These are phyloP conservation scores for Varanus salvator DNA, from an alignment of 2,113 vertebrate species.

Conservation along the genomic window DNA sequence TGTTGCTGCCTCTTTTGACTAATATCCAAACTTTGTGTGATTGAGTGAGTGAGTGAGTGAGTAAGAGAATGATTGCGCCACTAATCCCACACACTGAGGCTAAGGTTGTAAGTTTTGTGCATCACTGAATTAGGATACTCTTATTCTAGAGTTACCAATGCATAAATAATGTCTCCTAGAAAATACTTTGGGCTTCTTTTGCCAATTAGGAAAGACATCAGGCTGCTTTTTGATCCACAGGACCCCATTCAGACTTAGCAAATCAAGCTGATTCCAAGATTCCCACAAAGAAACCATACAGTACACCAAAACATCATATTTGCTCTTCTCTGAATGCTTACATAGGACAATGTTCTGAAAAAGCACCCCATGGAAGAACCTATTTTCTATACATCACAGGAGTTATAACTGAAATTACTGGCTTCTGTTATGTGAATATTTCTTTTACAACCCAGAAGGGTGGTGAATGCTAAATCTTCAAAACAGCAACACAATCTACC, in stretches of 20 bases:
- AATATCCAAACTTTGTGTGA: background rate
- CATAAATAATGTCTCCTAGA: conserved; percentile 2
- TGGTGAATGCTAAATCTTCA: background rate
- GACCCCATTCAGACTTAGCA: conserved; percentile 15
- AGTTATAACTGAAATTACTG: background rate
- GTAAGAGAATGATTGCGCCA: background rate
- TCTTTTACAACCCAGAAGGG: background rate
- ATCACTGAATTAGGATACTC: background rate
- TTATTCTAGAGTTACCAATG: background rate
- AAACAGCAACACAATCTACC: background rate
- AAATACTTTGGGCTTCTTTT: conserved; percentile 2
- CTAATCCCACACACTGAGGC: background rate
- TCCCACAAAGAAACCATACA: background rate
- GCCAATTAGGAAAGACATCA: conserved; percentile 4
- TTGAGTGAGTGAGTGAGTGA: background rate
- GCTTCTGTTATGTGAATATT: background rate
- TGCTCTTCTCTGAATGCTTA: background rate
- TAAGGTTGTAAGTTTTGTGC: background rate
- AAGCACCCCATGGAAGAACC: background rate
- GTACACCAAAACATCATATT: background rate
- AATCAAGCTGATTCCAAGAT: conserved; percentile 6
- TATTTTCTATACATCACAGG: background rate
- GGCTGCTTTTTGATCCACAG: conserved; percentile 5
- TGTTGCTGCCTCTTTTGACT: background rate
- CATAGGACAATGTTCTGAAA: background rate